These are phyloP conservation scores for Onychomys torridus DNA, from an alignment of 2,797 vertebrate species.

Conservation along the genomic window DNA sequence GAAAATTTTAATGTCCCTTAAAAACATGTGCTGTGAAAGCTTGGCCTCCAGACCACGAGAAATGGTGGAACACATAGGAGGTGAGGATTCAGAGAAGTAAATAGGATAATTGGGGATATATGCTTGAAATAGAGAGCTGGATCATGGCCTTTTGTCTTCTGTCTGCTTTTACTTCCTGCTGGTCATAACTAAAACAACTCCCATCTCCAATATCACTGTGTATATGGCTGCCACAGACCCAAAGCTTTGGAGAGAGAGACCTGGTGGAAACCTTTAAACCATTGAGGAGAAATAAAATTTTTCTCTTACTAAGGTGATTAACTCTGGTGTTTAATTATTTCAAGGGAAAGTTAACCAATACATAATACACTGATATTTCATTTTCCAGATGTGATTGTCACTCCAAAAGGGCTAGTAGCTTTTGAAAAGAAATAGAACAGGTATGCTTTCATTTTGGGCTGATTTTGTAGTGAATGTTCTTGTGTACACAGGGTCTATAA, in stretches of 20 bases:
- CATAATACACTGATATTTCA: not conserved
- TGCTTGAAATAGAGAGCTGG: not conserved
- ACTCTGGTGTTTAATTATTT: not conserved
- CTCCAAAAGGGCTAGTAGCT: not conserved
- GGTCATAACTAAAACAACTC: not conserved
- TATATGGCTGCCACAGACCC: too few species aligned
- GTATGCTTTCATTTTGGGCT: not conserved
- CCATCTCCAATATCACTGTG: too few species aligned
- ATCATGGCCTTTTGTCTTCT: not conserved
- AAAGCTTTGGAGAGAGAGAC: not conserved
- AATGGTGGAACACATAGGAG: not conserved
- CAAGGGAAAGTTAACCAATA: not conserved
- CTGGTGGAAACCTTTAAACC: not conserved
- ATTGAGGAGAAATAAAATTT: not conserved
- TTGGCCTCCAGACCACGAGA: too few species aligned
- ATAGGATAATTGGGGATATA: rapidly evolving
- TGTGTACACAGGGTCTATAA: rapidly evolving
- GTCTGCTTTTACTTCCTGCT: not conserved
- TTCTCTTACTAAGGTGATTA: not conserved
- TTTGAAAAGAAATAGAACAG: not conserved
- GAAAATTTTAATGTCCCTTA: not conserved
- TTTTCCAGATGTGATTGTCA: not conserved
- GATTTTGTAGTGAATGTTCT: not conserved
- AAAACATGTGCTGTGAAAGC: not conserved
- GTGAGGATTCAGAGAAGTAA: not conserved